Evolutionary conservation across 1,140 invertebrate genomes (phyloP).

Genomic region (Drosophila biarmipes): DNA sequence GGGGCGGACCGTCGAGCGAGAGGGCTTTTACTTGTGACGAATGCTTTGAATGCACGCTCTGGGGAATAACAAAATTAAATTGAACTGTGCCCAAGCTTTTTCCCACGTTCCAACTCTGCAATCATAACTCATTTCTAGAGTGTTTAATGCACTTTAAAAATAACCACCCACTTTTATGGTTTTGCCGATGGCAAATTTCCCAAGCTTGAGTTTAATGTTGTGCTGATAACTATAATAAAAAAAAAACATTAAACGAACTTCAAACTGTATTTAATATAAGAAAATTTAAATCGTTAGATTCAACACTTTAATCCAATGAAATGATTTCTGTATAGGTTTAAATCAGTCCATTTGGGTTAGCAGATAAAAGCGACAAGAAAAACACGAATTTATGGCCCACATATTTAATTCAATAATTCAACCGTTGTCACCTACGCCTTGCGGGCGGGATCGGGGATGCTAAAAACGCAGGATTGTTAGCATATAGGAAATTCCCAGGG

Average conservation of each 20-base stretch:
- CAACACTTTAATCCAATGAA: too few species aligned
- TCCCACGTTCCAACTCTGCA: constrained; percentile 6
- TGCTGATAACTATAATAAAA: not conserved
- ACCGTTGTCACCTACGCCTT: constrained; percentile 1
- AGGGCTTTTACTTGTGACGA: constrained; percentile 19
- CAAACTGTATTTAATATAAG: too few species aligned
- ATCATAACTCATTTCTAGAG: constrained; percentile 24
- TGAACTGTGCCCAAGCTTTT: constrained; percentile 16
- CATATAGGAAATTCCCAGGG: constrained; percentile 20
- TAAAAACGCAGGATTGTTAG: constrained; percentile 5
- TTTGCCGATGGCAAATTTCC: not conserved
- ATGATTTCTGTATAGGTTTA: not conserved
- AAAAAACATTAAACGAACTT: not conserved
- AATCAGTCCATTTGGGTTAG: not conserved
- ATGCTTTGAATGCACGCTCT: constrained; percentile 26
- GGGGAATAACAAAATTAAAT: constrained; percentile 35
- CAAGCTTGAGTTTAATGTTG: not conserved
- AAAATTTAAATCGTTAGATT: too few species aligned
- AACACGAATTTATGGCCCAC: constrained; percentile 1
- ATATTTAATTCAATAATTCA: constrained; percentile 23
- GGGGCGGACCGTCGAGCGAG: not conserved
- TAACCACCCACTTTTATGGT: not conserved
- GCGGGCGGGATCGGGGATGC: not conserved
- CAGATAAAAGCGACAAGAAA: not conserved
- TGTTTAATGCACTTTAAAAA: constrained; percentile 17